These are phyloP conservation scores for Chelonia mydas DNA, from an alignment of 2,797 vertebrate genomes.

Conservation along the genomic window DNA sequence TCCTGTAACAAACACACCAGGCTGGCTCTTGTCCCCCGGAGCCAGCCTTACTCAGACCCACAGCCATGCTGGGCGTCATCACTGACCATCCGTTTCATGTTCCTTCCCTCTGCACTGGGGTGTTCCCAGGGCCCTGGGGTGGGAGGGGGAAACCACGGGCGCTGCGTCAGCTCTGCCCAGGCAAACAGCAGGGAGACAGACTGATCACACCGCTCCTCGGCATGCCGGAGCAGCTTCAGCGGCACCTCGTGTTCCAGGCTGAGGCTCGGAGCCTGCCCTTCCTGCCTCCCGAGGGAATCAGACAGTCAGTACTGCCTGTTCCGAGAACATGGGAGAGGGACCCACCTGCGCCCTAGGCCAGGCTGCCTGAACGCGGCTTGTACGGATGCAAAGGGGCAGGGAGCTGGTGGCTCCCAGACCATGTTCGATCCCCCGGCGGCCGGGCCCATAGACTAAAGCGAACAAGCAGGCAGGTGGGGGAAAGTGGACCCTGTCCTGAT, in stretches of 20 bases:
- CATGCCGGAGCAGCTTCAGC: neutral
- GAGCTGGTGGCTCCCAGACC: neutral
- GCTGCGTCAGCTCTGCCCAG: neutral
- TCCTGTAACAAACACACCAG: neutral
- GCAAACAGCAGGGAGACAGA: neutral
- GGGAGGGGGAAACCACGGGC: neutral
- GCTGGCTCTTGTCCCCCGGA: too few relatives aligned
- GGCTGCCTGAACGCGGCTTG: neutral
- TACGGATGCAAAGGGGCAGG: neutral
- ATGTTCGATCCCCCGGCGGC: neutral
- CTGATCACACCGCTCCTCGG: neutral
- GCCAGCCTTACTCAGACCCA: too few relatives aligned
- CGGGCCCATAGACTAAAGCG: neutral
- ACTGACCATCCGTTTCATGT: neutral
- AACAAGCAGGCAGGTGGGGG: neutral
- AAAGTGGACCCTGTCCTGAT: neutral
- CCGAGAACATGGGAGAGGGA: fast-evolving
- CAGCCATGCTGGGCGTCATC: neutral
- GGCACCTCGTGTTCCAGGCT: neutral
- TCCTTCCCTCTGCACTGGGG: neutral
- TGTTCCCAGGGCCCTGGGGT: neutral
- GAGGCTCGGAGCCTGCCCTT: neutral
- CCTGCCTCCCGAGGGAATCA: fast-evolving
- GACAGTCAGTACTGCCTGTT: neutral
- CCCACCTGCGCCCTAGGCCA: too few relatives aligned